These are phyloP conservation scores for Cinclus mexicanus DNA, from an alignment of 2,113 vertebrate genomes.

Conservation along the genomic window DNA sequence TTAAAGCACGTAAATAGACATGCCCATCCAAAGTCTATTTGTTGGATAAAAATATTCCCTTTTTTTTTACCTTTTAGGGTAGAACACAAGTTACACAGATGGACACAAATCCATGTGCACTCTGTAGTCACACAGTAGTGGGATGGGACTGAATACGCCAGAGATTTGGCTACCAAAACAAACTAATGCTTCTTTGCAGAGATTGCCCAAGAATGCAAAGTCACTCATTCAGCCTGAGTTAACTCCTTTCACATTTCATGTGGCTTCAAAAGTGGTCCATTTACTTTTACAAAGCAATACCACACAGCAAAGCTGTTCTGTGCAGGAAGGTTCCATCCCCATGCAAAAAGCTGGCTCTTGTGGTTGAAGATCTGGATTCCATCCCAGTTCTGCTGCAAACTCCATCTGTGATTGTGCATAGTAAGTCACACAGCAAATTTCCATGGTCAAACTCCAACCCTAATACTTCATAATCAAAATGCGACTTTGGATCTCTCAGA, in stretches of 20 bases:
- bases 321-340: not conserved
- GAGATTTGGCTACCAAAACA: not conserved
- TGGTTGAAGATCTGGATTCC: not conserved
- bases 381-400: not conserved
- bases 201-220: not conserved
- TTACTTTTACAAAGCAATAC: not conserved
- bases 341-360: not conserved
- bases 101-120: not conserved
- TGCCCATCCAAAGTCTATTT: not conserved
- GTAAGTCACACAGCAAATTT: not conserved
- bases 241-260: not conserved
- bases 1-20: not conserved
- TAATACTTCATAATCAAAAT: not conserved
- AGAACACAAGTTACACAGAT: not conserved
- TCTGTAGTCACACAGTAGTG: not conserved
- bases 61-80: constrained; percentile 53
- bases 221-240: not conserved
- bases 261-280: not conserved
- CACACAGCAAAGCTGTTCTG: not conserved
- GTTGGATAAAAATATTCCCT: not conserved
- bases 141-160: not conserved
- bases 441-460: not conserved
- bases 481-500: not conserved
- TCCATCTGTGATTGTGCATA: not conserved
- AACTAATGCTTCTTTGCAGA: not conserved